Percentiles rank a stretch among this genome's conserved stretches.
These are phyloP conservation scores for Henricia sp. DNA, from an alignment of 53 echinoderm and acorn worm species.

Conservation along the genomic window DNA sequence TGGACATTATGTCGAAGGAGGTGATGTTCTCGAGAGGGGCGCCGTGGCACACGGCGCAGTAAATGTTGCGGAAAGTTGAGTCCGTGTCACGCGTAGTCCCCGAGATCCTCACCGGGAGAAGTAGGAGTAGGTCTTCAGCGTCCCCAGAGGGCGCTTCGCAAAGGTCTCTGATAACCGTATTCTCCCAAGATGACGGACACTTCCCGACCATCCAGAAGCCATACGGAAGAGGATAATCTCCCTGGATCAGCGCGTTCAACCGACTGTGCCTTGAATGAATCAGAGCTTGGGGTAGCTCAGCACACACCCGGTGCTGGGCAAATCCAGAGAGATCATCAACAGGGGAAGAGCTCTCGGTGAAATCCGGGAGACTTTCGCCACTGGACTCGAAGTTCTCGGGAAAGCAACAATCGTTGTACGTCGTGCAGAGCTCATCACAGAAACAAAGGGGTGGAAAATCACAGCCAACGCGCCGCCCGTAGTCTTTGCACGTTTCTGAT, in stretches of 20 bases:
- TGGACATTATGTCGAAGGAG: not conserved
- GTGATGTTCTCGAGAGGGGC: not conserved
- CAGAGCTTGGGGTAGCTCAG: not conserved
- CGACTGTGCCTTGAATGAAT: not conserved
- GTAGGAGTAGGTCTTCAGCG: slow-evolving; percentile 10
- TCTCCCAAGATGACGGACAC: slow-evolving; percentile 49
- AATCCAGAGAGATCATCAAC: no score
- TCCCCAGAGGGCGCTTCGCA: slow-evolving; percentile 35
- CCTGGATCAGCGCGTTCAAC: not conserved
- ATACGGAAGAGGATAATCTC: slow-evolving; percentile 5
- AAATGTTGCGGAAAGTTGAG: slow-evolving; percentile 45
- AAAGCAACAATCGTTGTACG: slow-evolving; percentile 27
- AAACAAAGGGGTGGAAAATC: not conserved
- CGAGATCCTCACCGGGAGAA: not conserved
- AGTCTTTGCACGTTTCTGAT: not conserved
- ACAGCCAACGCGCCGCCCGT: not conserved
- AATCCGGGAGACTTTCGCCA: no score
- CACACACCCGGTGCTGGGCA: slow-evolving; percentile 30
- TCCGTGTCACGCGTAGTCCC: no score
- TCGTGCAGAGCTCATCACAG: slow-evolving; percentile 21
- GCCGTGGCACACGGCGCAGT: slow-evolving; percentile 48
- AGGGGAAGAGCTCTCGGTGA: no score
- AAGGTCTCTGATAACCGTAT: not conserved
- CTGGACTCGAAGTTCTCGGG: not conserved
- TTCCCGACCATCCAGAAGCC: slow-evolving; percentile 27